Evolutionary conservation across 2,797 vertebrate species (phyloP), one percentile per base, ranked within the genome.

Genomic region (Ptychobarbus kaznakovi): DNA sequence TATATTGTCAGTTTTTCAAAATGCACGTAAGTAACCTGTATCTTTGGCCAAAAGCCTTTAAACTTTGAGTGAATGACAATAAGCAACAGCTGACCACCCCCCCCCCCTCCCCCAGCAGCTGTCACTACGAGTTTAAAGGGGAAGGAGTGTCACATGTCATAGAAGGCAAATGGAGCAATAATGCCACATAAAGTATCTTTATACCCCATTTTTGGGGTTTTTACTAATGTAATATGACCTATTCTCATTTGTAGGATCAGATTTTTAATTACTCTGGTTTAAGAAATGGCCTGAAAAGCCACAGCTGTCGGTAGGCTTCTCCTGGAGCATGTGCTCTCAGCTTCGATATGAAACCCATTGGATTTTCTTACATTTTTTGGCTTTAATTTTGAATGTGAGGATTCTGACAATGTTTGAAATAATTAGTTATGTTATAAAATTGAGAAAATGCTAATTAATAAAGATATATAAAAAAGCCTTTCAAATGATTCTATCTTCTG

Each of bases 311-410:
- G 90, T 90, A 25, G 32, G 72, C 82, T 80, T 70, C 73, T 70
- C 79, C 42, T 63, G 13, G 88, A 82, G 87, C 91, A 94, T 91
- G 93, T 95, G 95, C 92, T 94, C 83, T 77, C n/a, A 0, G 4
- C 7, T 28, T 49, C 13, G 12, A 3, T 6, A 46, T 46, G 18
- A 16, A 49, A 73, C 13, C 3, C 15, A 49, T 2, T 69, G 18
- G 40, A 69, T 40, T 22, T 38, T 13, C 15, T 28, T 28, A 16
- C 13, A 13, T 42, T 40, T 32, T 42, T n/a, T 4, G 20, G 6
- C 3, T 46, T 73, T 28, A 6, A 46, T 73, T 49, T 25, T 46
- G n/a, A 9, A 16, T 15, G 44, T 49, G 25, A 18, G 5, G 38
- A 44, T 44, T 42, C 8, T 0, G 1, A 42, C 1, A 73, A 73